Evolutionary conservation across 64 coral and sea anemone species (phyloP).

Genomic region (Stichodactyla mertensii): DNA sequence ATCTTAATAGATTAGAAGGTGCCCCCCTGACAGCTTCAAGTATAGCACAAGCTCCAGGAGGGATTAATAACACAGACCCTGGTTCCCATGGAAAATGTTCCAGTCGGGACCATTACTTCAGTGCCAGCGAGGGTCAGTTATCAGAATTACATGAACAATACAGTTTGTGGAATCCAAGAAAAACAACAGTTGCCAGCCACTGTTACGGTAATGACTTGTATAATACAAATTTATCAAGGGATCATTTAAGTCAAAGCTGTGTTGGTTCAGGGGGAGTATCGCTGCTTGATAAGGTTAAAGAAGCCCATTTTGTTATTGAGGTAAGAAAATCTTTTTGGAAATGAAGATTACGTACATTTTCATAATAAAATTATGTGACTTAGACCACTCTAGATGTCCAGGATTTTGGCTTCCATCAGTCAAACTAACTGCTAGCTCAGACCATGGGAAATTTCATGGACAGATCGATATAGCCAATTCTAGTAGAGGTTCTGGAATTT

Average conservation of each 20-base stretch:
- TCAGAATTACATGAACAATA: not conserved
- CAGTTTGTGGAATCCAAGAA: conserved; percentile 12
- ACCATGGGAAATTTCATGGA: too few species aligned
- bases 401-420: too few species aligned
- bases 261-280: not conserved
- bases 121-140: not conserved
- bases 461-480: too few species aligned
- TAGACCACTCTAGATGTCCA: too few species aligned
- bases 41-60: not conserved
- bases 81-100: too few species aligned
- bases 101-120: too few species aligned
- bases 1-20: not conserved
- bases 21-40: not conserved
- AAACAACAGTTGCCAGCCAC: not conserved
- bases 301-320: conserved; percentile 3
- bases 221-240: not conserved
- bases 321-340: not conserved
- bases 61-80: not conserved
- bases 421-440: too few species aligned
- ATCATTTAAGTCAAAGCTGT: not conserved
- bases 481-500: too few species aligned
- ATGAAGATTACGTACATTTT: too few species aligned
- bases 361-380: too few species aligned
- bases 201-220: not conserved
- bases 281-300: conserved; percentile 18